Evolutionary conservation across 2,113 vertebrate species (phyloP), one percentile per base, ranked within the genome.

Genomic region (Tetrao urogallus): DNA sequence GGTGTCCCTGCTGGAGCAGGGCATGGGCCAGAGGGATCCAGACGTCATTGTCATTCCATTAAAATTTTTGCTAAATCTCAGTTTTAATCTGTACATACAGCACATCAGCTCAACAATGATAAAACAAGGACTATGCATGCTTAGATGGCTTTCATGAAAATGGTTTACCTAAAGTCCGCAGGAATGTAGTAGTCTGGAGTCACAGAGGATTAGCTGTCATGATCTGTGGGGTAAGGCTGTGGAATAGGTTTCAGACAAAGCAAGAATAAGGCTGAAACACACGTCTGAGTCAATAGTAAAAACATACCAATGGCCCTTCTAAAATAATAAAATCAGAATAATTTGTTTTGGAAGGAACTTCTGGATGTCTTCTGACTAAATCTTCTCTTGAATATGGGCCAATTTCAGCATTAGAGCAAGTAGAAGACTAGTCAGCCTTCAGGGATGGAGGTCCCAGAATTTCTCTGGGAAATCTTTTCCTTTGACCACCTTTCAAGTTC

Each of bases 321-420:
- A 56, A 92, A 89, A 57, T 69, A 13, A 28, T 10, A 38, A 10
- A 69, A 56, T 34, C 17, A 17, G 28, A 76, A 72, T 40, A 56
- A 56, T 77, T 66, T 66, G 2, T 83, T 14, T 38, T 92, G 64
- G 25, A 90, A 86, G 11, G 8, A 11, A 61, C 15, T 3, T 66
- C 40, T 77, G 34, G 6, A 57, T 90, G 4, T 69, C 34, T 15
- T 24, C 15, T 95, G 27, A 56, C 61, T 27, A 90, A 75, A 82
- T 2, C 10, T 27, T 5, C 14, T 24, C 4, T 14, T 0, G 0
- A 58, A 63, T 71, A 27, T 63, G 21, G 38, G 25, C 3, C 0
- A 81, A 63, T 22, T 71, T 73, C 24, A 86, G 76, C 34, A 11
- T 71, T 63, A 63, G 21, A 71, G 30, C 18, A 78, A 5, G 10